These are phyloP conservation scores for Dryoscopus gambensis DNA, from an alignment of 2,113 vertebrate species.

Conservation along the genomic window DNA sequence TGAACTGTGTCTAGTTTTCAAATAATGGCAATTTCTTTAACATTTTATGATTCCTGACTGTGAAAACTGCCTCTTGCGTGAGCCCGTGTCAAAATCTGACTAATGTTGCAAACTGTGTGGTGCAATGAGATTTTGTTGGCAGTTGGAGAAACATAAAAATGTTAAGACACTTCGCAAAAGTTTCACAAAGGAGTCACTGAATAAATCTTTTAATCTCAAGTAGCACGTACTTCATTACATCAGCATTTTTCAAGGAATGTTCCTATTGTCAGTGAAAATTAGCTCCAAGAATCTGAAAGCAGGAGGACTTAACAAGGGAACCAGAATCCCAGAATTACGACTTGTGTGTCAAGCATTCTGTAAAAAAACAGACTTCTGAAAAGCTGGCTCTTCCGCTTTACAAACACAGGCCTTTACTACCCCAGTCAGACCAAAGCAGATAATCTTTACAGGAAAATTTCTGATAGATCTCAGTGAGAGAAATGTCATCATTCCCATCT, in stretches of 20 bases:
- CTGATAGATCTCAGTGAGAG: not conserved
- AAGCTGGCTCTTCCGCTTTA: not conserved
- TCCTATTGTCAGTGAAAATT: conserved; percentile 62
- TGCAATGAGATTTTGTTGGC: conserved; percentile 63
- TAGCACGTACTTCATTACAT: conserved; percentile 64
- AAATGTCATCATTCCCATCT: conserved; percentile 7
- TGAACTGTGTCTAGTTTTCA: conserved; percentile 18
- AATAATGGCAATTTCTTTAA: conserved; percentile 52
- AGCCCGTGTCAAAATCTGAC: conserved; percentile 62
- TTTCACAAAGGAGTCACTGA: conserved; percentile 46
- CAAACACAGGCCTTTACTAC: not conserved
- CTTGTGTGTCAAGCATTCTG: conserved; percentile 3
- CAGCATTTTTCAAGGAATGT: conserved; percentile 67
- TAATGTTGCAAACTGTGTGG: conserved; percentile 65
- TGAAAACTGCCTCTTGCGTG: conserved; percentile 56
- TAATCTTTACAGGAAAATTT: not conserved
- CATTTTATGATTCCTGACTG: conserved; percentile 47
- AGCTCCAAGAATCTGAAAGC: conserved; percentile 51
- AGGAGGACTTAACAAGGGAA: conserved; percentile 22
- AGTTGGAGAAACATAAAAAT: conserved; percentile 55
- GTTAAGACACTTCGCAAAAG: conserved; percentile 35
- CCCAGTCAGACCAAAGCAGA: not conserved
- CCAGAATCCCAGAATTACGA: conserved; percentile 2
- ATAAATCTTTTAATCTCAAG: conserved; percentile 63
- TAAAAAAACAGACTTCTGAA: conserved; percentile 15